These are phyloP conservation scores for Andricus quercusramuli DNA, from an alignment of 2,888 invertebrate species.

Conservation along the genomic window DNA sequence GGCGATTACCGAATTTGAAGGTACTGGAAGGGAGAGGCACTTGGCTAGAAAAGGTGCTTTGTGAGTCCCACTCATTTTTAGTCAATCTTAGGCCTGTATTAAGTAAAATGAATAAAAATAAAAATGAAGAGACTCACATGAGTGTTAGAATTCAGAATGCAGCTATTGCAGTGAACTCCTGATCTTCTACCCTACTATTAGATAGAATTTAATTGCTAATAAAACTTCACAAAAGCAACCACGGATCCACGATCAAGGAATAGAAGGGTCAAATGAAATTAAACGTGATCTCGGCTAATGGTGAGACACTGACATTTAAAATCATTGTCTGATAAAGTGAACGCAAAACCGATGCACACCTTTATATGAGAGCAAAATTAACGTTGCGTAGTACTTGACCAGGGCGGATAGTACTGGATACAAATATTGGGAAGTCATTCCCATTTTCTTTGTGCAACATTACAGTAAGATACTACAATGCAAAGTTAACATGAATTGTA, in stretches of 20 bases:
- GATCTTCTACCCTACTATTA: slow-evolving; percentile 15
- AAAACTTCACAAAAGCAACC: slow-evolving; percentile 43
- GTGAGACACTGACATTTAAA: slow-evolving; percentile 76
- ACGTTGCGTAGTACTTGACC: slow-evolving; percentile 11
- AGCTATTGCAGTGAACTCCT: neutral
- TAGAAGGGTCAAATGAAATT: slow-evolving; percentile 62
- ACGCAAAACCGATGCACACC: slow-evolving; percentile 64
- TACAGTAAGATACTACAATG: neutral
- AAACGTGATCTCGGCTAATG: slow-evolving; percentile 75
- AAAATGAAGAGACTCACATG: neutral
- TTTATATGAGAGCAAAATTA: slow-evolving; percentile 66
- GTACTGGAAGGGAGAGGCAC: too few relatives aligned
- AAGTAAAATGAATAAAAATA: neutral
- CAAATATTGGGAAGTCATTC: neutral
- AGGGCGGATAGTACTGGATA: neutral
- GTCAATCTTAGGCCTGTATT: too few relatives aligned
- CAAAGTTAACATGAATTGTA: neutral
- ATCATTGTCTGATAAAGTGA: slow-evolving; percentile 71
- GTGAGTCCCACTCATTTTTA: too few relatives aligned
- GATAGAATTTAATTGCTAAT: slow-evolving; percentile 13
- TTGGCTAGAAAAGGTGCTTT: too few relatives aligned
- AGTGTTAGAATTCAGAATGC: neutral
- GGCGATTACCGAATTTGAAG: too few relatives aligned
- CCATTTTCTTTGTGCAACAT: neutral
- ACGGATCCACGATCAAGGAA: slow-evolving; percentile 52